phyloP scores from a whole-genome alignment of 2,797 vertebrate genomes.

The Enteromius trimaculatus region DNA sequence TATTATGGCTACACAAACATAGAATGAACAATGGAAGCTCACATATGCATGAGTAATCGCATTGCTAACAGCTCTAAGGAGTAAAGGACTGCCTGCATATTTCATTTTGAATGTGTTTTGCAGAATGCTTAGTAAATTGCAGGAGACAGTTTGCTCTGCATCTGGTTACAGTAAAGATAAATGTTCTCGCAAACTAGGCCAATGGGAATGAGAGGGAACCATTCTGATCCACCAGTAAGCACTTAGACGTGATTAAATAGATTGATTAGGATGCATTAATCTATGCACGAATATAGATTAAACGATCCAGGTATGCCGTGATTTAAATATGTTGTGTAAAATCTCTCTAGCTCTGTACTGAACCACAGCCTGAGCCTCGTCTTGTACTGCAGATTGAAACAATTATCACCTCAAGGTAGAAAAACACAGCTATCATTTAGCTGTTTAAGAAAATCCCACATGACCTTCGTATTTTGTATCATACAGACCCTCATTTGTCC shows the following conservation, averaged over 20 bases:
- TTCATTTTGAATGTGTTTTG: slow-evolving; percentile 50
- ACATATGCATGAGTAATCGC: slow-evolving; percentile 33
- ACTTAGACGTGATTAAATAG: slow-evolving; percentile 35
- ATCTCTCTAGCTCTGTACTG: slow-evolving; percentile 20
- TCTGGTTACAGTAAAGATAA: slow-evolving; percentile 47
- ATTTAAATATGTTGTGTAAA: slow-evolving; percentile 32
- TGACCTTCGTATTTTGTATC: slow-evolving; percentile 52
- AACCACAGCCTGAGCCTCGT: slow-evolving; percentile 41
- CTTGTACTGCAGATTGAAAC: slow-evolving; percentile 63
- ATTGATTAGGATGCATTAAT: slow-evolving; percentile 36
- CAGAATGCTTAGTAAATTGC: slow-evolving; percentile 31
- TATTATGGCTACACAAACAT: slow-evolving; percentile 45
- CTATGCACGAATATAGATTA: slow-evolving; percentile 16
- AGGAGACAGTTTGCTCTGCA: slow-evolving; percentile 39
- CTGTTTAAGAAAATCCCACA: slow-evolving; percentile 56
- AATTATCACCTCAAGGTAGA: slow-evolving; percentile 64
- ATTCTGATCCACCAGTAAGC: slow-evolving; percentile 17
- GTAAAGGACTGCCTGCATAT: slow-evolving; percentile 42
- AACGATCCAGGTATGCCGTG: slow-evolving; percentile 13
- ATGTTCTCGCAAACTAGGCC: slow-evolving; percentile 2
- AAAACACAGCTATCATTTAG: slow-evolving; percentile 64
- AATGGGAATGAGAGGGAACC: slow-evolving; percentile 26
- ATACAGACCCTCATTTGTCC: slow-evolving; percentile 54
- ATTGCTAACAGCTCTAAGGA: slow-evolving; percentile 37
- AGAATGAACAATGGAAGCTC: slow-evolving; percentile 41